These are phyloP conservation scores for Meliscaeva auricollis DNA, from an alignment of 2,888 invertebrate genomes.

Conservation along the genomic window DNA sequence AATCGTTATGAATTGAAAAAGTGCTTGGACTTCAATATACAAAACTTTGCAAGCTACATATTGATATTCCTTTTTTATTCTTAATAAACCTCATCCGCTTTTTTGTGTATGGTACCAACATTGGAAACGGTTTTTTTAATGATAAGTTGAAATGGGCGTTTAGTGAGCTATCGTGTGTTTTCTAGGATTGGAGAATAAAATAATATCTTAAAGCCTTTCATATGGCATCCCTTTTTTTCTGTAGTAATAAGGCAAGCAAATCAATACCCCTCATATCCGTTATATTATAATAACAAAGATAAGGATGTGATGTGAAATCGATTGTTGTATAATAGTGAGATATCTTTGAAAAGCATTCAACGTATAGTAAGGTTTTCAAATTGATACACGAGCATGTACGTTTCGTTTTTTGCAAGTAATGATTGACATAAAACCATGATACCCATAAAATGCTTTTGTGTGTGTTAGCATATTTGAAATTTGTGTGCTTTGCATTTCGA, in stretches of 20 bases:
- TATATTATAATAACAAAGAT: conserved; percentile 28
- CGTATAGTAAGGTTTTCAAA: background rate
- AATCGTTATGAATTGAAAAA: conserved; percentile 31
- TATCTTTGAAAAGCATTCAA: background rate
- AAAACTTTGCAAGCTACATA: no score
- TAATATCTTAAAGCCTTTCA: background rate
- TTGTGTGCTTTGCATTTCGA: conserved; percentile 48
- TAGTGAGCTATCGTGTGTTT: conserved; percentile 39
- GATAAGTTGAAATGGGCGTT: conserved; percentile 18
- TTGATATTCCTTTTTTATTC: no score
- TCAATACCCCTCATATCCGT: conserved; percentile 36
- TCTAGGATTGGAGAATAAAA: no score
- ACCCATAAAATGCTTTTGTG: conserved; percentile 34
- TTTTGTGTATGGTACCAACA: no score
- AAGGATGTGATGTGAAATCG: conserved; percentile 60
- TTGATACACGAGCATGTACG: background rate
- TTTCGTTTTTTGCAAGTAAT: conserved; percentile 13
- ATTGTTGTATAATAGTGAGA: conserved; percentile 50
- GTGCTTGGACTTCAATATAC: background rate
- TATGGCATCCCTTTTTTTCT: background rate
- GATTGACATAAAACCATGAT: conserved; percentile 60
- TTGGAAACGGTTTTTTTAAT: conserved; percentile 13
- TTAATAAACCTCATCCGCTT: no score
- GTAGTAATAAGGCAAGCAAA: conserved; percentile 38
- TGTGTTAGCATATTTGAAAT: conserved; percentile 48